Percentiles rank a stretch among this genome's conserved stretches.
Evolutionary conservation across 2,113 vertebrate genomes (phyloP).

Genomic region (Megaceryle maxima): DNA sequence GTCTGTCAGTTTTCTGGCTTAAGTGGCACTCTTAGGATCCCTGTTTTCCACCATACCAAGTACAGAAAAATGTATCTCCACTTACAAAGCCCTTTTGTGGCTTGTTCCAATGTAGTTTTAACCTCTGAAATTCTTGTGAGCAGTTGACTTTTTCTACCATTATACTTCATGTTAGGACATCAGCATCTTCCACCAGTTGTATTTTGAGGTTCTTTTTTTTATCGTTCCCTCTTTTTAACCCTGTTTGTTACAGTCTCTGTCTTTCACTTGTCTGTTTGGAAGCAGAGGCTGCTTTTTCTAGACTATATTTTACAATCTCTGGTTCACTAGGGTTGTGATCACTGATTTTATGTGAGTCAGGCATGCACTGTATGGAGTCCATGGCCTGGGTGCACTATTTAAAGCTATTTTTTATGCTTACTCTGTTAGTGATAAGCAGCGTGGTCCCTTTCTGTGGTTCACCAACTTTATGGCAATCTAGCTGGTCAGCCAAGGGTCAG

Average conservation of each 20-base stretch:
- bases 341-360: neutral
- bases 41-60: neutral
- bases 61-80: neutral
- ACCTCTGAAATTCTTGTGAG: neutral
- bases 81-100: neutral
- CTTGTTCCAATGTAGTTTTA: neutral
- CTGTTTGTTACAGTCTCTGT: neutral
- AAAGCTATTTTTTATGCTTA: neutral
- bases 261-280: neutral
- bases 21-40: neutral
- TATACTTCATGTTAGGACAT: neutral
- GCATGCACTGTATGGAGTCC: neutral
- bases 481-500: neutral
- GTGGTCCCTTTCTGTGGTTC: neutral
- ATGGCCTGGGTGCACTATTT: neutral
- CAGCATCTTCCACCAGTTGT: neutral
- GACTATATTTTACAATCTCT: neutral
- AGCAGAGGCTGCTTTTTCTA: neutral
- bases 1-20: neutral
- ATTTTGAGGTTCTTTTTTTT: neutral
- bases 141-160: neutral
- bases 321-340: neutral
- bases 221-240: rapidly evolving
- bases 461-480: neutral
- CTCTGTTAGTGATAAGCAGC: neutral